Evolutionary conservation across 2,888 invertebrate genomes (phyloP).

Genomic region (Scaptomyza polygonia): DNA sequence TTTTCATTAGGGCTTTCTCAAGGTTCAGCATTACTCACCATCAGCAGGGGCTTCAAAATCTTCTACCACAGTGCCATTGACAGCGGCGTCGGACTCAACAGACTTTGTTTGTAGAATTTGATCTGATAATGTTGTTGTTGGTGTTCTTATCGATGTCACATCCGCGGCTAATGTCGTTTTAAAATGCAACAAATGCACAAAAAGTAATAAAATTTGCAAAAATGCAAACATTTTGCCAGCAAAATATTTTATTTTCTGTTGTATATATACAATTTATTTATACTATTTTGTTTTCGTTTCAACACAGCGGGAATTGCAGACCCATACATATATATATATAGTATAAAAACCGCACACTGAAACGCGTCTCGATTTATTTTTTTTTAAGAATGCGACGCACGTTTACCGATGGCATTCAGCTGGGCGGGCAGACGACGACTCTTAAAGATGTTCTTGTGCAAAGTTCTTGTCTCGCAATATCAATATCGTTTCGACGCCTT

Average conservation of each 20-base stretch:
- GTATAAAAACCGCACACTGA: slow-evolving; percentile 53
- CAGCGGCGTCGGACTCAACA: slow-evolving; percentile 15
- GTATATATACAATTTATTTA: slow-evolving; percentile 26
- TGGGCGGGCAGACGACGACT: slow-evolving; percentile 59
- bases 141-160: slow-evolving; percentile 44
- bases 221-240: slow-evolving; percentile 68
- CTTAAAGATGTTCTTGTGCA: slow-evolving; percentile 37
- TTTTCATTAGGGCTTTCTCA: slow-evolving; percentile 21
- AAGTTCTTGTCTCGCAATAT: slow-evolving; percentile 24
- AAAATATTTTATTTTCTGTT: slow-evolving; percentile 26
- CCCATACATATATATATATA: slow-evolving; percentile 66
- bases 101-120: slow-evolving; percentile 33
- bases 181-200: slow-evolving; percentile 77
- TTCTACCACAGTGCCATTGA: slow-evolving; percentile 46
- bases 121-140: slow-evolving; percentile 40
- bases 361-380: slow-evolving; percentile 49
- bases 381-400: slow-evolving; percentile 61
- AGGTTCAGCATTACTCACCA: slow-evolving; percentile 51
- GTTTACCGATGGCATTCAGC: slow-evolving; percentile 77
- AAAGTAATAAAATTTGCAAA: slow-evolving; percentile 70
- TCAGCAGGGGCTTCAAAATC: slow-evolving; percentile 8
- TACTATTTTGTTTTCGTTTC: slow-evolving; percentile 69
- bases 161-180: slow-evolving; percentile 58
- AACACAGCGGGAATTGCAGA: slow-evolving; percentile 52
- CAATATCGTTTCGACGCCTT: slow-evolving; percentile 14